Percentiles rank a stretch among this genome's conserved stretches.
phyloP scores from a whole-genome alignment of 2,113 vertebrate genomes.

The Poecilia latipinna region DNA sequence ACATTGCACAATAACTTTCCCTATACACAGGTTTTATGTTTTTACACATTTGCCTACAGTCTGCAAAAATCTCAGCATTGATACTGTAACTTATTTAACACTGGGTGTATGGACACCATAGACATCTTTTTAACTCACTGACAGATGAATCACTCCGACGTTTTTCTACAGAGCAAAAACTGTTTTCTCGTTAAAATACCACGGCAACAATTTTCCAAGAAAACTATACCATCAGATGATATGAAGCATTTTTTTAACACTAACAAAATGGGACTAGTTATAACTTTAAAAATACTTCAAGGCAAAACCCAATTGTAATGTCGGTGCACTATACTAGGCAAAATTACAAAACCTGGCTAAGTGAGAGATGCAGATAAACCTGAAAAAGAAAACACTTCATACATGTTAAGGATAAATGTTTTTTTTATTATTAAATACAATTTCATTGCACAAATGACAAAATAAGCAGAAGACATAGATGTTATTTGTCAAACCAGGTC shows the following conservation, averaged over 20 bases:
- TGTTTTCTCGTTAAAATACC: background rate
- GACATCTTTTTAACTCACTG: background rate
- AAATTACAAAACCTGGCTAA: too few relatives aligned
- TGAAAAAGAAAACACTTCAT: too few relatives aligned
- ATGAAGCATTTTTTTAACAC: background rate
- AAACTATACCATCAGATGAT: background rate
- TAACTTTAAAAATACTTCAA: background rate
- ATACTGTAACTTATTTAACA: constrained; percentile 7
- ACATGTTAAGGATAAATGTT: too few relatives aligned
- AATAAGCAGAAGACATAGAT: too few relatives aligned
- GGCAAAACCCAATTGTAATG: background rate
- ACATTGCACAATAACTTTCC: constrained; percentile 33
- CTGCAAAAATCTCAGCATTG: constrained; percentile 1
- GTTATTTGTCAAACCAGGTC: too few relatives aligned
- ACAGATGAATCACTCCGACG: background rate
- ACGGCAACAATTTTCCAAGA: background rate
- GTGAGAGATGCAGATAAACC: too few relatives aligned
- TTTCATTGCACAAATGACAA: too few relatives aligned
- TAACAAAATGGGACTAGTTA: background rate
- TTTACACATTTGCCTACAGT: background rate
- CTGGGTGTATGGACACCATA: background rate
- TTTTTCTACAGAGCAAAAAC: background rate
- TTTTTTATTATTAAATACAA: too few relatives aligned
- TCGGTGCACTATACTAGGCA: too few relatives aligned
- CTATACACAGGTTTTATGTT: constrained; percentile 5